Evolutionary conservation across 2,113 vertebrate genomes (phyloP).

Genomic region (Tapirus terrestris): DNA sequence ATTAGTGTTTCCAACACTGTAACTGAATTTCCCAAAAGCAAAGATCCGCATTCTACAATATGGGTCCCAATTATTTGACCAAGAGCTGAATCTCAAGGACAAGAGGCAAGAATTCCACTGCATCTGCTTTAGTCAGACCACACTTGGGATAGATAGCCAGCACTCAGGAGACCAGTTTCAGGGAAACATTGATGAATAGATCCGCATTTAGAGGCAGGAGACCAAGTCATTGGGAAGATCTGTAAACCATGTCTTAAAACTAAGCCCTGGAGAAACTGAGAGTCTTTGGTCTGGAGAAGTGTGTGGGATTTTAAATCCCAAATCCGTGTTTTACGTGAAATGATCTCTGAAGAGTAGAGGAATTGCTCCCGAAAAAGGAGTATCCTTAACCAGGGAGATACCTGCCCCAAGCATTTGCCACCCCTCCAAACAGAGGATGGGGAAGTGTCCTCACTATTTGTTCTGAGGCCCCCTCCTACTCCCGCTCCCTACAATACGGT

Average conservation of each 20-base stretch:
- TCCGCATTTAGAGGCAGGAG: not conserved
- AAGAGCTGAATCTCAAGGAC: slow-evolving; percentile 55
- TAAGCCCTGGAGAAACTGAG: not conserved
- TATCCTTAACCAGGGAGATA: not conserved
- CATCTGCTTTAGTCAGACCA: not conserved
- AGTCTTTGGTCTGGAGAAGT: not conserved
- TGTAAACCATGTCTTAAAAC: not conserved
- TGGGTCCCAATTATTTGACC: slow-evolving; percentile 50
- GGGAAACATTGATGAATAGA: not conserved
- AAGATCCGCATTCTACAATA: slow-evolving; percentile 48
- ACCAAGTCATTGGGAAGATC: not conserved
- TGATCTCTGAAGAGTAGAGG: not conserved
- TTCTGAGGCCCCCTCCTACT: fast-evolving
- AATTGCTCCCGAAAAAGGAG: not conserved
- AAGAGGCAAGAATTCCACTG: not conserved
- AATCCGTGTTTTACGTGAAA: not conserved
- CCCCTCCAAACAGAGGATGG: not conserved
- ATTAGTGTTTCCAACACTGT: slow-evolving; percentile 75
- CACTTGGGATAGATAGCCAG: not conserved
- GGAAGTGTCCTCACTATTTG: no score
- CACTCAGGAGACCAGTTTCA: not conserved
- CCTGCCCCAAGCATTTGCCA: no score
- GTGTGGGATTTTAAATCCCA: not conserved
- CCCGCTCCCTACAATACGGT: fast-evolving
- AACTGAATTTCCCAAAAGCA: slow-evolving; percentile 74